Conservation (phyloP, 2,797 vertebrate genomes). For the Bryconaethiops microstoma region DNA sequence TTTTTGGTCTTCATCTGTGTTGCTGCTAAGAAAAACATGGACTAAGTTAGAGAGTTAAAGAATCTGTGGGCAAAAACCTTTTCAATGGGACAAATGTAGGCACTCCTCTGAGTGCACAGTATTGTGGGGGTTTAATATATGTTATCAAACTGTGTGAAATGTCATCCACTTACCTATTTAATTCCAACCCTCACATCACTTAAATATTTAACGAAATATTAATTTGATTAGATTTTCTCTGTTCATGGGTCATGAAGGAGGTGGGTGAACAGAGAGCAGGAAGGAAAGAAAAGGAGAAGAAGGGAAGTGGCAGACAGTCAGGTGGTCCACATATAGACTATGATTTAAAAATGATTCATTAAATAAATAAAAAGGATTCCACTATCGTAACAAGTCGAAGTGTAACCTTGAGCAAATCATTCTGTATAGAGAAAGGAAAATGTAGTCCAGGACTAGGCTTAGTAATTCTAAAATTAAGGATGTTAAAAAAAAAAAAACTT, state of each 20-base stretch:
- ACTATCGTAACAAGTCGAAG: too few relatives aligned
- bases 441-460: too few relatives aligned
- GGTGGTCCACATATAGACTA: too few relatives aligned
- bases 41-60: conserved; percentile 7
- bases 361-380: not conserved
- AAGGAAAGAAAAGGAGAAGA: not conserved
- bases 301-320: not conserved
- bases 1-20: not conserved
- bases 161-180: not conserved
- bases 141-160: not conserved
- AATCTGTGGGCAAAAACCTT: conserved; percentile 12
- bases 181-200: not conserved
- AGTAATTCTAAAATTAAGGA: too few relatives aligned
- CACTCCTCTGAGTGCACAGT: not conserved
- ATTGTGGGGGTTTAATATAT: not conserved
- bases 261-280: not conserved
- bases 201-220: conserved; percentile 10
- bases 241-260: not conserved
- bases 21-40: not conserved
- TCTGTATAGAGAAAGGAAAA: too few relatives aligned
- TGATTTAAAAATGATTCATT: too few relatives aligned
- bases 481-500: too few relatives aligned
- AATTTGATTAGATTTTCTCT: not conserved
- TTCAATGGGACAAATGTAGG: not conserved
- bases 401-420: too few relatives aligned